Conservation (phyloP, 2,888 invertebrate species). For the Halictus ligatus region DNA sequence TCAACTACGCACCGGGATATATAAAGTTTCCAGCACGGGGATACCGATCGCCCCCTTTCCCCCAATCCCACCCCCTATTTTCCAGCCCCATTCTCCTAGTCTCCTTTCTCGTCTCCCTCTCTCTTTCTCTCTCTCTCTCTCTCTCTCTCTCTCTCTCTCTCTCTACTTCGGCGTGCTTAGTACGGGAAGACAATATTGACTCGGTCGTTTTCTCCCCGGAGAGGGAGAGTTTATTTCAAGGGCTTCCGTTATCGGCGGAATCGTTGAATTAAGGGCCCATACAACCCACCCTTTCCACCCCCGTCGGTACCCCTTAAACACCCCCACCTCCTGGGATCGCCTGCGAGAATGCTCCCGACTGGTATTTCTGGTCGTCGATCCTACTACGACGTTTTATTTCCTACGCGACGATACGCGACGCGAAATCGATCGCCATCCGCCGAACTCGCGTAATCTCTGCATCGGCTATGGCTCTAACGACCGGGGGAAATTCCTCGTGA, state of each 20-base stretch:
- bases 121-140: background rate
- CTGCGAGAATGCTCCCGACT: background rate
- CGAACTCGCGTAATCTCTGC: background rate
- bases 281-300: constrained; percentile 14
- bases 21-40: constrained; percentile 57
- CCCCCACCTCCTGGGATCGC: background rate
- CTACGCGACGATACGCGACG: background rate
- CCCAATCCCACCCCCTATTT: background rate
- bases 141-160: background rate
- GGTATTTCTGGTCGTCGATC: background rate
- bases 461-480: background rate
- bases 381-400: background rate
- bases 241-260: constrained; percentile 59
- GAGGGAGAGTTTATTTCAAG: constrained; percentile 72
- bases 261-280: constrained; percentile 59
- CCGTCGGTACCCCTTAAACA: background rate
- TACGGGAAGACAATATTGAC: constrained; percentile 68
- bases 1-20: constrained; percentile 64
- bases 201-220: constrained; percentile 55
- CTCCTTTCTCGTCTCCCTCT: background rate
- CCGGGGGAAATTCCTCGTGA: background rate
- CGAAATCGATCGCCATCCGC: background rate
- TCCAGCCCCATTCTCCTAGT: background rate
- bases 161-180: constrained; percentile 65
- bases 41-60: constrained; percentile 15